Percentiles rank a stretch among this genome's conserved stretches.
These are phyloP conservation scores for Hydrochoerus hydrochaeris DNA, from an alignment of 2,113 vertebrate species.

Conservation along the genomic window DNA sequence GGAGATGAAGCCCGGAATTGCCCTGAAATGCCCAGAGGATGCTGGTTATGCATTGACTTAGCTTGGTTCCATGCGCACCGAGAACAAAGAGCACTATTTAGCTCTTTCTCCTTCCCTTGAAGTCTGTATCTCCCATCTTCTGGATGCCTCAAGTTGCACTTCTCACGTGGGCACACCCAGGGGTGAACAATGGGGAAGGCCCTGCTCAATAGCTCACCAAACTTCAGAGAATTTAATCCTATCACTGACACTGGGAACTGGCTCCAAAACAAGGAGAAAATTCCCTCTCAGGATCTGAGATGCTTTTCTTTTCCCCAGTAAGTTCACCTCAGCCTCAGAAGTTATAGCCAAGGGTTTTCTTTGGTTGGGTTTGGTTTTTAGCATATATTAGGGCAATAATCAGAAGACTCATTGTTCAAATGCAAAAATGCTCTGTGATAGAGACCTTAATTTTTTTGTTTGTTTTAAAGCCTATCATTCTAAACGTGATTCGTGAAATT, in stretches of 20 bases:
- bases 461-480: slow-evolving; percentile 8
- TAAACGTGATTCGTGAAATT: slow-evolving; percentile 38
- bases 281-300: slow-evolving; percentile 61
- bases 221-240: slow-evolving; percentile 66
- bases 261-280: slow-evolving; percentile 71
- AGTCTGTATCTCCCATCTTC: slow-evolving; percentile 63
- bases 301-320: slow-evolving; percentile 58
- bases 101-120: slow-evolving; percentile 62
- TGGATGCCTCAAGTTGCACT: slow-evolving; percentile 75
- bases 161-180: slow-evolving; percentile 66
- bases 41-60: background rate
- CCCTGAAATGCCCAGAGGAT: background rate
- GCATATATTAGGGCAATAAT: slow-evolving; percentile 38
- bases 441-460: slow-evolving; percentile 37
- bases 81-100: slow-evolving; percentile 74
- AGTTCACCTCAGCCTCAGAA: slow-evolving; percentile 74
- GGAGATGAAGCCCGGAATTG: background rate
- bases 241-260: slow-evolving; percentile 62
- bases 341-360: slow-evolving; percentile 72
- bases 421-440: slow-evolving; percentile 33
- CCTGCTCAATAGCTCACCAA: slow-evolving; percentile 42
- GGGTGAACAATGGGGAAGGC: background rate
- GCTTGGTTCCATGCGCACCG: slow-evolving; percentile 28
- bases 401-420: slow-evolving; percentile 63
- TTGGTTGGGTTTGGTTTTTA: slow-evolving; percentile 51